Base-by-base conservation (phyloP, 2,113 vertebrate genomes). In the Loxodonta africana region DNA sequence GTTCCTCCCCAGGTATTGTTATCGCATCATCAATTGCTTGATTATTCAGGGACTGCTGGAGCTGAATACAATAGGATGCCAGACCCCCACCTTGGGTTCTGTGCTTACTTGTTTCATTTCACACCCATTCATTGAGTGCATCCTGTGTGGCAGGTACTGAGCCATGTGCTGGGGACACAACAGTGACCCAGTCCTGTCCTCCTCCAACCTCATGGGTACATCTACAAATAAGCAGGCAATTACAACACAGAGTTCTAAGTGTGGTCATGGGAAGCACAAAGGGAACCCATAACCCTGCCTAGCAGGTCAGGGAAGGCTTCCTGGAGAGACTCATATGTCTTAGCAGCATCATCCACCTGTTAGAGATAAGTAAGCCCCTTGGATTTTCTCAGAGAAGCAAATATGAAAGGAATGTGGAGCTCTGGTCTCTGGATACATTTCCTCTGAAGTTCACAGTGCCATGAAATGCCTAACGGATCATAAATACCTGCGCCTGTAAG, bases 331-430 rank as follows among this genome's bases (percentile, higher is more conserved):
- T 0, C 46, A 28, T 7, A 0, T 28, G 8, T 37, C 51, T 77
- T 4, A 78, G 44, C n/a, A 44, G 28, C 33, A 15, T 1, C 8
- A 41, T 12, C 20, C 41, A 62, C 33, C 90, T 53, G 63, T 12
- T 48, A 17, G 1, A 83, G 83, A 67, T 26, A 74, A 83, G 62
- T 23, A 74, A 78, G n/a, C 62, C 33, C 15, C n/a, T 60, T 15
- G 89, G 86, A 23, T 44, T 92, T 88, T 78, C 86, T 83, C 69
- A 57, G 69, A 73, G 74, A 93, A 95, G 69, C 78, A 80, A 93
- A 65, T 46, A 78, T 23, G 93, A 73, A 88, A 83, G 83, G 83
- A 91, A 78, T 69, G 15, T 62, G 46, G 21, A n/a, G 78, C 30
- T 88, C 83, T 53, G 78, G 28, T 83, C 53, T 90, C 87, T 46